Evolutionary conservation across 2,113 vertebrate species (phyloP).

Genomic region (Percopsis transmontana): DNA sequence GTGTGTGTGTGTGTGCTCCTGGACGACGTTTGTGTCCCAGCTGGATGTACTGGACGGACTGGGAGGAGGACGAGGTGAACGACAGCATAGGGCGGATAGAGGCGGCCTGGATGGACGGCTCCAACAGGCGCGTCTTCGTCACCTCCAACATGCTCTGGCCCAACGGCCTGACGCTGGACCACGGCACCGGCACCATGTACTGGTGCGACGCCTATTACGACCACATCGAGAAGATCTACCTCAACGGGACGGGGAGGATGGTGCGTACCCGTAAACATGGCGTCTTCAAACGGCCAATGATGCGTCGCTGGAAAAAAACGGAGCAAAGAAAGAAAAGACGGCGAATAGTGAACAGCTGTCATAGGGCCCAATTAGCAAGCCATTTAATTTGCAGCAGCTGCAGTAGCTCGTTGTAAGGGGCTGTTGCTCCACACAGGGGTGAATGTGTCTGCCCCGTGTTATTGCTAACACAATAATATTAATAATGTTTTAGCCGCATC

Average conservation of each 20-base stretch:
- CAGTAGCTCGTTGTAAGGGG: not conserved
- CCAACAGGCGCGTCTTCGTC: constrained; percentile 90
- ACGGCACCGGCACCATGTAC: constrained; percentile 85
- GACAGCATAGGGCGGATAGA: constrained; percentile 97
- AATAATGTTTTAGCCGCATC: constrained; percentile 59
- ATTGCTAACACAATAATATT: no score
- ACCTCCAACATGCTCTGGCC: constrained; percentile 99
- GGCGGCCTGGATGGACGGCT: constrained; percentile 97
- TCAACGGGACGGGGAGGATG: constrained; percentile 94
- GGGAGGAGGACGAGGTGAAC: constrained; percentile 97
- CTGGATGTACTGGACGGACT: constrained; percentile 99
- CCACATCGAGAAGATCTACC: constrained; percentile 94
- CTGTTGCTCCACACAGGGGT: not conserved
- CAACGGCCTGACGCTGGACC: constrained; percentile 95
- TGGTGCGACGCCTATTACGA: constrained; percentile 99
- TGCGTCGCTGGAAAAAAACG: not conserved
- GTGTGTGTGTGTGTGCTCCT: not conserved
- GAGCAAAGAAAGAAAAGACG: no score
- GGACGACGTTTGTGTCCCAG: constrained; percentile 67
- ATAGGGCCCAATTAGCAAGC: not conserved
- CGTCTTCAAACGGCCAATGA: not conserved
- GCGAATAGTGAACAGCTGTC: not conserved
- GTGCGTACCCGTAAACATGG: constrained; percentile 68
- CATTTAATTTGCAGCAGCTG: not conserved
- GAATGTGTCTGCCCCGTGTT: not conserved